phyloP scores from a whole-genome alignment of 2,888 invertebrate genomes.

The Phytoseiulus persimilis region DNA sequence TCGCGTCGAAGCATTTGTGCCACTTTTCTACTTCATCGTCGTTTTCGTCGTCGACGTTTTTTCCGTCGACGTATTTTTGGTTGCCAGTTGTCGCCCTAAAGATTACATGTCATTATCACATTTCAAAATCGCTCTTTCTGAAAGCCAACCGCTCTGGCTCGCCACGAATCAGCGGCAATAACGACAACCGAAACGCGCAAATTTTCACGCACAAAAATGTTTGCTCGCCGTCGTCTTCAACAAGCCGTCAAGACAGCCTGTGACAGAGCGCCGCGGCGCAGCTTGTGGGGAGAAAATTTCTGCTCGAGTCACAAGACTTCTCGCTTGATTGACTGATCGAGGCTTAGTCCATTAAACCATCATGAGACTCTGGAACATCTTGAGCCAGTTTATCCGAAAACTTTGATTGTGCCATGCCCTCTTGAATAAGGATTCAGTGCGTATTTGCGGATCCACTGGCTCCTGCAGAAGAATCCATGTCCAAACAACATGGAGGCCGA shows the following conservation, averaged over 20 bases:
- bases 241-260: not conserved
- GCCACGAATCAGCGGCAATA: not conserved
- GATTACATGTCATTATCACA: constrained; percentile 5
- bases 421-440: too few relatives aligned
- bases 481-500: too few relatives aligned
- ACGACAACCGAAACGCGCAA: not conserved
- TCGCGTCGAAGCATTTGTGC: not conserved
- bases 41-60: not conserved
- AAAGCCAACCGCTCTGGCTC: not conserved
- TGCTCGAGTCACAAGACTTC: not conserved
- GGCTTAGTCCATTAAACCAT: not conserved
- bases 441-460: too few relatives aligned
- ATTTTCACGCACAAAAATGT: not conserved
- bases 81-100: constrained; percentile 5
- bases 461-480: too few relatives aligned
- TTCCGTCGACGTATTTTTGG: not conserved
- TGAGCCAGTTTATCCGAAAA: too few relatives aligned
- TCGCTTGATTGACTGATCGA: not conserved
- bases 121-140: not conserved
- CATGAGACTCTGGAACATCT: not conserved
- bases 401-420: too few relatives aligned
- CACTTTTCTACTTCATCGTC: not conserved
- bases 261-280: not conserved
- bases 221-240: not conserved
- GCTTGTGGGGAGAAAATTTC: not conserved